These are phyloP conservation scores for Carcharodon carcharias DNA, from an alignment of 2,797 vertebrate species.

Conservation along the genomic window DNA sequence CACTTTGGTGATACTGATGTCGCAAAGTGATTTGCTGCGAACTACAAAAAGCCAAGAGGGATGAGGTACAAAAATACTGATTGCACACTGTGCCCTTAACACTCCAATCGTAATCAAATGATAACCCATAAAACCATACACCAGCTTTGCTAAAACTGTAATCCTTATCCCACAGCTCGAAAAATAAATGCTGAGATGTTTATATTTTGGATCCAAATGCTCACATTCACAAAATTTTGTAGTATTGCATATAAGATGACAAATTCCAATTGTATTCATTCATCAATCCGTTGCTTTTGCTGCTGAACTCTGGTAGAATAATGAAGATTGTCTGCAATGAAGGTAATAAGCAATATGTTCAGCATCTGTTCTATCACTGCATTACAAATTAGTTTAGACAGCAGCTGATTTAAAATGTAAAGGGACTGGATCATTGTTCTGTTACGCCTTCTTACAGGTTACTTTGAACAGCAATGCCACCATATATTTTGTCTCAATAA, in stretches of 20 bases:
- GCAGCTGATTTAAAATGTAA: constrained; percentile 30
- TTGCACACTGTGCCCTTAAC: neutral
- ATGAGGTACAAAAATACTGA: neutral
- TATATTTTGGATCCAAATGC: neutral
- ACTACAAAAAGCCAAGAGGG: neutral
- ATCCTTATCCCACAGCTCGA: neutral
- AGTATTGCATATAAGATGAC: constrained; percentile 5
- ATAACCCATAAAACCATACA: neutral
- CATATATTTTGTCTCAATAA: neutral
- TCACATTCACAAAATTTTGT: neutral
- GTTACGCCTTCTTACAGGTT: neutral
- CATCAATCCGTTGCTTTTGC: neutral
- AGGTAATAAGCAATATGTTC: constrained; percentile 30
- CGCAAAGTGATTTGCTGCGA: neutral
- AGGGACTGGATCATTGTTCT: constrained; percentile 5
- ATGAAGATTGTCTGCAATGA: constrained; percentile 17
- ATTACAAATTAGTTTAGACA: constrained; percentile 34
- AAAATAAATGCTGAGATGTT: constrained; percentile 1
- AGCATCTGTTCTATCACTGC: neutral
- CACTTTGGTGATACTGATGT: neutral
- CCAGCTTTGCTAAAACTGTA: neutral
- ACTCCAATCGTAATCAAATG: neutral
- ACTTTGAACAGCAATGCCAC: neutral
- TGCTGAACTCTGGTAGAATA: constrained; percentile 27
- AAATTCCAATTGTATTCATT: neutral